Evolutionary conservation across 2,797 vertebrate genomes (phyloP), one percentile per base, ranked within the genome.

Genomic region (Hypotaenidia okinawae): DNA sequence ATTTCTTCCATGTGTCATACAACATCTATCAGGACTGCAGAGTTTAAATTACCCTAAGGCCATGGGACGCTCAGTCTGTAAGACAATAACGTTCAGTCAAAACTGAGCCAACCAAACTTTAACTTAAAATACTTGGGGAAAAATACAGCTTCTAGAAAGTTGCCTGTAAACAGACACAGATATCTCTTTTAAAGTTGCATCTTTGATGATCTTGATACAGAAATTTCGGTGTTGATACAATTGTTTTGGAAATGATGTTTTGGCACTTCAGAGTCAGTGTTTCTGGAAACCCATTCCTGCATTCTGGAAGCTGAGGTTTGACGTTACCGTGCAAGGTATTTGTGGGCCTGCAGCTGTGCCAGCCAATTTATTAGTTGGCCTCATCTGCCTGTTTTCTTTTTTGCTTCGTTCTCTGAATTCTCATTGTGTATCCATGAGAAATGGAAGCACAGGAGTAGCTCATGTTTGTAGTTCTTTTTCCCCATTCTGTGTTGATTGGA

Each of bases 41-140:
- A 52, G 24, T 52, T 95, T 63, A 81, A 84, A 64, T 86, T 84
- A 47, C 67, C 37, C 30, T 52, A 74, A 68, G 33, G 15, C 41
- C 55, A 22, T 22, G 63, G 47, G 81, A 23, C 35, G 6, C 28
- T 79, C 10, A 7, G 22, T 72, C 41, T 78, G 76, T 90, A 82
- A 81, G 51, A 27, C 1, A 4, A 63, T 52, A 43, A 43, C 28
- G 16, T 84, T 75, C 18, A 52, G 66, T 79, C 63, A 66, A 49
- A 84, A 82, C 45, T 27, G 62, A 79, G 41, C 51, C 2, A 8
- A 78, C 84, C 67, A n/a, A 16, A 19, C 41, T 94, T 69, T 4
- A 83, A 28, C 28, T 83, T 55, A 72, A 95, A 95, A 75, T 47
- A 21, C 28, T 72, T 82, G 84, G 58, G 79, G 84, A 93, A 93